A percentile compares a stretch with the other conserved stretches of the same genome.
phyloP scores from a whole-genome alignment of 2,888 invertebrate species.

The Drosophila nigricruria region DNA sequence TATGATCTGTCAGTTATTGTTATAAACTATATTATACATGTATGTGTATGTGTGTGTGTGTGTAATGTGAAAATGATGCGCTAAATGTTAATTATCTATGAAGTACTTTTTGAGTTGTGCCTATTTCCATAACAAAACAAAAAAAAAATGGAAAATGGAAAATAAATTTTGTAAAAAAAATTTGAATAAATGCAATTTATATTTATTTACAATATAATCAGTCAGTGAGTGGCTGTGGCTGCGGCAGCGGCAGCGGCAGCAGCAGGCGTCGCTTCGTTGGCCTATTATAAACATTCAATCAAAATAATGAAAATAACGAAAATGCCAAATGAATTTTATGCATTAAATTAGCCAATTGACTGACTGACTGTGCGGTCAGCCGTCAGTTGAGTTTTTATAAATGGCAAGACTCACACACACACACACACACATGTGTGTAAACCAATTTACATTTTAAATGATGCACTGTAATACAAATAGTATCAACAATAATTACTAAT shows the following conservation, averaged over 20 bases:
- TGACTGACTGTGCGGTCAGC: conserved; percentile 48
- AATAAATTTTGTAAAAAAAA: conserved; percentile 12
- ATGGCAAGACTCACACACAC: conserved; percentile 6
- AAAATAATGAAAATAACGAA: conserved; percentile 59
- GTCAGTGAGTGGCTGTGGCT: conserved; percentile 27
- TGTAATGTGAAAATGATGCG: conserved; percentile 59
- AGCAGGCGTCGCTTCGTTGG: conserved; percentile 9
- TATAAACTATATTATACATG: background rate
- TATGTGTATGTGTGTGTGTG: conserved; percentile 2
- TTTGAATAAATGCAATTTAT: conserved; percentile 61
- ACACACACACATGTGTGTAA: background rate
- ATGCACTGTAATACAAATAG: conserved; percentile 11
- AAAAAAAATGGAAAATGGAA: background rate
- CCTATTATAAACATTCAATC: conserved; percentile 66
- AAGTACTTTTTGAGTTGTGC: conserved; percentile 53
- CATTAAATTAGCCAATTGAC: conserved; percentile 65
- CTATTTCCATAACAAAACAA: conserved; percentile 10
- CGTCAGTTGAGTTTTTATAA: conserved; percentile 20
- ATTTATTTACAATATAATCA: conserved; percentile 64
- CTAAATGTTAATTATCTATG: conserved; percentile 76
- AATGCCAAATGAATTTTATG: conserved; percentile 48
- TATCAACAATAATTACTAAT: conserved; percentile 21
- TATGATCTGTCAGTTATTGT: conserved; percentile 46
- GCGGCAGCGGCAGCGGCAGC: too few species aligned
- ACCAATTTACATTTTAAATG: conserved; percentile 35